Percentiles rank a stretch among this genome's conserved stretches.
Conservation (phyloP, 2,113 vertebrate species). For the Apeltes quadracus region DNA sequence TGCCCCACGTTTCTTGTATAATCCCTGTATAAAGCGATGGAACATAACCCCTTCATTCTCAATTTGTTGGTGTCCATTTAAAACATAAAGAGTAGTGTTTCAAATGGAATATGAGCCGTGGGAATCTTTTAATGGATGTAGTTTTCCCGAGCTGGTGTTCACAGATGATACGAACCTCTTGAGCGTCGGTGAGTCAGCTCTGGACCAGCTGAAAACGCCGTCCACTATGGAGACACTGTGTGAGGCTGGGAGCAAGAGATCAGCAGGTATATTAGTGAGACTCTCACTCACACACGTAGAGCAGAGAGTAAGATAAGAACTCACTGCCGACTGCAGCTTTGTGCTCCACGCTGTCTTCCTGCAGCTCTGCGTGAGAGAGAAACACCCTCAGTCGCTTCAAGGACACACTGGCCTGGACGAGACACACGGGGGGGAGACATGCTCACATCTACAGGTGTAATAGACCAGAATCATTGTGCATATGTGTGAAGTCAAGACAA, state of each 20-base stretch:
- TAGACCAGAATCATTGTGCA: too few species aligned
- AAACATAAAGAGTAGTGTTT: neutral
- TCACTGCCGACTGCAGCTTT: conserved; percentile 52
- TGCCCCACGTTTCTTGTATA: neutral
- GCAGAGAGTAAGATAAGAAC: neutral
- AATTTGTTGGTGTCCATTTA: too few species aligned
- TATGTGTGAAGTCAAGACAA: too few species aligned
- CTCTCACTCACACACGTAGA: neutral
- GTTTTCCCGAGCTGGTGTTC: neutral
- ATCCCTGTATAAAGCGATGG: too few species aligned
- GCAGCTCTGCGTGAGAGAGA: conserved; percentile 94
- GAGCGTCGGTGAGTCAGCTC: conserved; percentile 82
- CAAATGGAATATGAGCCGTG: neutral
- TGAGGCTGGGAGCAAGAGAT: conserved; percentile 68
- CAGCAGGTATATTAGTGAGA: too few species aligned
- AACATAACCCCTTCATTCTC: neutral
- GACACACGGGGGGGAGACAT: neutral
- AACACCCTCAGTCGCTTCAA: conserved; percentile 91
- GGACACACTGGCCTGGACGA: conserved; percentile 90
- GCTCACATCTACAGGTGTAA: neutral
- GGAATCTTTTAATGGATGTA: neutral
- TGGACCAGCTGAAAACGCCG: conserved; percentile 91
- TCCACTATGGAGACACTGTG: conserved; percentile 84
- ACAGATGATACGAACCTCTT: conserved; percentile 73
- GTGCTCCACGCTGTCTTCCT: conserved; percentile 85